Conservation (phyloP, 2,888 invertebrate species). For the Neelides folsomi region DNA sequence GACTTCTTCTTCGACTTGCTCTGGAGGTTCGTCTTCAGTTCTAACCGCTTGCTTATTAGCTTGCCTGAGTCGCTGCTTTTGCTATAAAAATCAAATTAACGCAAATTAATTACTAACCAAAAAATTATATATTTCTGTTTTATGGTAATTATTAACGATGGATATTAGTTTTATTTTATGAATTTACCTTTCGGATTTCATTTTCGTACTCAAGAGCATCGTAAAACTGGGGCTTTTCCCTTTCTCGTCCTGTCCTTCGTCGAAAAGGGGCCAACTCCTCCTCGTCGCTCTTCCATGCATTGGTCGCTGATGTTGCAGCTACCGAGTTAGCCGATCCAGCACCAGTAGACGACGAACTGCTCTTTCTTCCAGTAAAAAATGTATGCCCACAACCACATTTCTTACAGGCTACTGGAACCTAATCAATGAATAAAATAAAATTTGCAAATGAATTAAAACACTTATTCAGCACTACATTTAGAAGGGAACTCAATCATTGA, state of each 20-base stretch:
- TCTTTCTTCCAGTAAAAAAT: constrained; percentile 53
- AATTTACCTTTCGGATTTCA: constrained; percentile 50
- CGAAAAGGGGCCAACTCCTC: constrained; percentile 38
- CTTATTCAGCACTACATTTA: too few species aligned
- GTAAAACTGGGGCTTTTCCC: constrained; percentile 69
- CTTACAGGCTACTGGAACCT: constrained; percentile 75
- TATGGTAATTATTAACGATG: too few species aligned
- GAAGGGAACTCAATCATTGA: too few species aligned
- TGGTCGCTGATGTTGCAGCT: neutral
- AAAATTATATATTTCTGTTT: too few species aligned
- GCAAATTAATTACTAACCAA: too few species aligned
- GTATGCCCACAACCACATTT: constrained; percentile 70
- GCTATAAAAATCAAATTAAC: constrained; percentile 7
- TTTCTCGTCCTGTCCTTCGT: constrained; percentile 55
- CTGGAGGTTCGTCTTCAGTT: too few species aligned
- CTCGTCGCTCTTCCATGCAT: constrained; percentile 12
- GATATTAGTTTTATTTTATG: too few species aligned
- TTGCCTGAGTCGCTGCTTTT: constrained; percentile 11
- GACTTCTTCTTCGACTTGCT: neutral
- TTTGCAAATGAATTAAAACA: constrained; percentile 2
- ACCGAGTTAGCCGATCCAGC: constrained; percentile 1
- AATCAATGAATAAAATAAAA: constrained; percentile 23
- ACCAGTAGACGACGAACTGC: constrained; percentile 12
- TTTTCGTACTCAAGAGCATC: constrained; percentile 68
- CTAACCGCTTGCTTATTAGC: constrained; percentile 2